Conservation (phyloP, 2,888 invertebrate species). For the Mesopsocus fuscifrons region DNA sequence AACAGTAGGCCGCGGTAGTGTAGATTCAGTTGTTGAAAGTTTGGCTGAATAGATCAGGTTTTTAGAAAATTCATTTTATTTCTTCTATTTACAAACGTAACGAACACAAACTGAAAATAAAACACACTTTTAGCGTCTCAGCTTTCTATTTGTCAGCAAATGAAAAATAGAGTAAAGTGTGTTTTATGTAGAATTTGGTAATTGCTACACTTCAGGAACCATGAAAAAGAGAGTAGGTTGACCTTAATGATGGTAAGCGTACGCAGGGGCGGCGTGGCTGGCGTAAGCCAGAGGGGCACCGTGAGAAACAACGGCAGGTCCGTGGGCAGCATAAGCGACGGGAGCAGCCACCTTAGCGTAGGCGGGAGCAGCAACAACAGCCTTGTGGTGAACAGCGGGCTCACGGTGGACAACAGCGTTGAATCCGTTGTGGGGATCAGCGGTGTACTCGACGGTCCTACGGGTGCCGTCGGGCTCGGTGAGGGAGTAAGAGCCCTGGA, state of each 20-base stretch:
- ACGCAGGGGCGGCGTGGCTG: conserved; percentile 10
- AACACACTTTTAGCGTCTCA: no score
- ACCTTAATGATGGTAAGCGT: neutral
- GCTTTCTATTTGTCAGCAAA: no score
- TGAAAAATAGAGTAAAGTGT: no score
- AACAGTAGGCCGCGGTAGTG: no score
- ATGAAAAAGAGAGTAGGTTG: no score
- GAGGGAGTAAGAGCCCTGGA: conserved; percentile 22
- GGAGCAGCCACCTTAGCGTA: conserved; percentile 13
- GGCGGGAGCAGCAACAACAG: conserved; percentile 4
- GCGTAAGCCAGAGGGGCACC: conserved; percentile 20
- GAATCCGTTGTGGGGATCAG: conserved; percentile 23
- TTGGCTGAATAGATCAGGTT: no score
- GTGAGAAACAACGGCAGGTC: conserved; percentile 14
- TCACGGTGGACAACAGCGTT: conserved; percentile 21
- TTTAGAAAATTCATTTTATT: no score
- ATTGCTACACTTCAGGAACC: no score
- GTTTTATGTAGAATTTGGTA: no score
- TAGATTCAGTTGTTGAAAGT: no score
- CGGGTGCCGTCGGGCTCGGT: conserved; percentile 21
- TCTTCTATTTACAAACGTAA: no score
- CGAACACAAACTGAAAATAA: no score
- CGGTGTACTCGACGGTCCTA: conserved; percentile 23
- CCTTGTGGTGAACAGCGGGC: neutral
- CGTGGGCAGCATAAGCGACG: conserved; percentile 17